These are phyloP conservation scores for Vulpes vulpes DNA, from an alignment of 2,113 vertebrate species.

Conservation along the genomic window DNA sequence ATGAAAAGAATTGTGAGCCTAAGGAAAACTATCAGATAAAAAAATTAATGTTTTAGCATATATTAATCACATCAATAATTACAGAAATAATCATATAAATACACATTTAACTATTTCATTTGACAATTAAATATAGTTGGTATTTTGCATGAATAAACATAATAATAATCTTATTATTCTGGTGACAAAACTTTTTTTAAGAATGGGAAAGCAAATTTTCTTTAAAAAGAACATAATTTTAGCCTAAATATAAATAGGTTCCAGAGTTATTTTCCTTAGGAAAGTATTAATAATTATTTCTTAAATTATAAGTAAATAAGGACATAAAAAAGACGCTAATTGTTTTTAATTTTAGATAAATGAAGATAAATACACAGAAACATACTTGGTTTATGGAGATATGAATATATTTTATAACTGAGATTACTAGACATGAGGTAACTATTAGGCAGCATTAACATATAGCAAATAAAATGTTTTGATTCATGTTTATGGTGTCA, in stretches of 20 bases:
- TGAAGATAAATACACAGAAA: background rate
- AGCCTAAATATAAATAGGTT: background rate
- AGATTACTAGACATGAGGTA: background rate
- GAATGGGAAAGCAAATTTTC: background rate
- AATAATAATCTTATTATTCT: background rate
- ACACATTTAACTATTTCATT: background rate
- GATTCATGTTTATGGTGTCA: background rate
- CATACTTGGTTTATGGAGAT: background rate
- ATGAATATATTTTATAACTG: background rate
- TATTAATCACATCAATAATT: background rate
- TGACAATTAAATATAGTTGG: background rate
- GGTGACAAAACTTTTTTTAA: background rate
- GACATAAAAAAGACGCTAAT: background rate
- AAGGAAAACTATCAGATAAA: background rate
- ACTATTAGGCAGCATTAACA: background rate
- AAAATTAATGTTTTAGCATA: background rate
- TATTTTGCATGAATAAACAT: background rate
- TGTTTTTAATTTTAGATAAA: background rate
- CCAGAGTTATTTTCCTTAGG: background rate
- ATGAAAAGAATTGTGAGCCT: background rate
- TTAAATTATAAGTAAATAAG: background rate
- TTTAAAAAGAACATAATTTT: conserved; percentile 13
- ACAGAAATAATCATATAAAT: background rate
- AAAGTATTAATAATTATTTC: background rate
- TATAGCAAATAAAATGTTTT: background rate